Evolutionary conservation across 2,888 invertebrate genomes (phyloP), one percentile per base, ranked within the genome.

Genomic region (Tipula unca): DNA sequence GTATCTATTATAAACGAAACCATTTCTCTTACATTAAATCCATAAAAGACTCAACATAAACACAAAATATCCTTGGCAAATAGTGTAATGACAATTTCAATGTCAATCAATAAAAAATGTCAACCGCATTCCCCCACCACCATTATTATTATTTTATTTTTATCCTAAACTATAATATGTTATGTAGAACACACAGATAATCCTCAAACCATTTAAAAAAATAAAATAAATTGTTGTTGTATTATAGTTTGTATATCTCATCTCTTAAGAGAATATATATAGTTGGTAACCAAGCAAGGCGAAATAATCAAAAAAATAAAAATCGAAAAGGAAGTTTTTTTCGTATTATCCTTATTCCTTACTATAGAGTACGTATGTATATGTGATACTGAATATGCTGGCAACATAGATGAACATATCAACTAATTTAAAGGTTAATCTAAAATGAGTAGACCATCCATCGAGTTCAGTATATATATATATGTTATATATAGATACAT

Each of bases 341-440:
- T 69, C 6, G 69, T 69, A 25, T 69, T 69, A 25, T 69, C 69
- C 25, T 25, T 20, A 20, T 69, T 69, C 69, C 25, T 25, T 69
- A 20, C n/a, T 42, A 69, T 25, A 69, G 20, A 69, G n/a, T 25
- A 69, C 10, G 10, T 25, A 10, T 25, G 25, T 48, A 10, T 25
- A 25, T 54, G n/a, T 17, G n/a, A 54, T 17, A 54, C 48, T 54
- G 48, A 54, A 25, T 69, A 69, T 25, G 25, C 25, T 69, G 20
- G 69, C 10, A 25, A 17, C 5, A 48, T 48, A 48, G 48, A 69
- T 69, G 69, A 69, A 69, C 69, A 69, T 69, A 69, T 69, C 69
- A 69, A 25, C 69, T 69, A 69, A 69, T 69, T 69, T 69, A 69
- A 69, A 69, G 69, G 69, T 69, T 69, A 69, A 69, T 69, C 69